phyloP scores from a whole-genome alignment of 2,797 vertebrate genomes.

The Tenualosa ilisha region DNA sequence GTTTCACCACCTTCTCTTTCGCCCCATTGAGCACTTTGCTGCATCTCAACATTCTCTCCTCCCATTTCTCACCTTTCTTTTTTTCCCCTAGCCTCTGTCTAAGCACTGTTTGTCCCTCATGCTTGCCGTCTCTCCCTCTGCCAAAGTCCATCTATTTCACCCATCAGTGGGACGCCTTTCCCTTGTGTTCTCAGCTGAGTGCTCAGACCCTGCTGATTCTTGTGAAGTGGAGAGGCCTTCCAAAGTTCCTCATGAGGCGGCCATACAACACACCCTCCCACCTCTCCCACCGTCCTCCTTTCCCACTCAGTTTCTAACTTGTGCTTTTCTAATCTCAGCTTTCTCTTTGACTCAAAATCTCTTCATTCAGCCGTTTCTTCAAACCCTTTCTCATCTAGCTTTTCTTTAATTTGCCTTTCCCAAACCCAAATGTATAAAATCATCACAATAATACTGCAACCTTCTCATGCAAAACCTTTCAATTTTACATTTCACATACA shows the following conservation, averaged over 20 bases:
- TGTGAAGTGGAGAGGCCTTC: neutral
- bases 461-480: neutral
- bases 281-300: neutral
- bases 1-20: neutral
- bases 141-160: neutral
- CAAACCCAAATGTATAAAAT: neutral
- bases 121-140: neutral
- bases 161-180: neutral
- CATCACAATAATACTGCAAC: neutral
- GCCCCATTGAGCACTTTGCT: neutral
- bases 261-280: neutral
- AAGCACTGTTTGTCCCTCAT: neutral
- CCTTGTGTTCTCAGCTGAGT: neutral
- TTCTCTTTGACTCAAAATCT: neutral
- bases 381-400: neutral
- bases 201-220: neutral
- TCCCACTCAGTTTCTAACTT: neutral
- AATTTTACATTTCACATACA: neutral
- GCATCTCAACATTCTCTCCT: neutral
- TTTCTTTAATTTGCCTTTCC: neutral
- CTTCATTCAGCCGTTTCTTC: neutral
- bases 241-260: neutral
- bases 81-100: neutral
- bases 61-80: neutral
- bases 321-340: neutral